These are phyloP conservation scores for Papilio polyxenes DNA, from an alignment of 1,140 invertebrate genomes.

Conservation along the genomic window DNA sequence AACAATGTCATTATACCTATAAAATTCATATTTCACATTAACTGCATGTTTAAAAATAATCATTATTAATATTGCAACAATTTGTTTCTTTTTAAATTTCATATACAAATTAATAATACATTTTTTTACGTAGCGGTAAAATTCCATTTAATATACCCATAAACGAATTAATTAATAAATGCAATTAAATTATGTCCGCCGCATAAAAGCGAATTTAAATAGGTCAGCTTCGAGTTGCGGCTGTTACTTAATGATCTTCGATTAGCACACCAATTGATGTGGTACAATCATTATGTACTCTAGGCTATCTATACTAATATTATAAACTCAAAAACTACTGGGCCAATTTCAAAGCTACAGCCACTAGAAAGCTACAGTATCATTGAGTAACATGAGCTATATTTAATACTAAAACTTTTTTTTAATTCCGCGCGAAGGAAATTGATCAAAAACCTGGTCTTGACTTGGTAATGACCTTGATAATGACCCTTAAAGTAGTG, in stretches of 20 bases:
- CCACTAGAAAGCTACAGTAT: too few relatives aligned
- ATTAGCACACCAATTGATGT: constrained; percentile 28
- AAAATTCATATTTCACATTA: too few relatives aligned
- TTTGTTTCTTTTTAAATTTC: background rate
- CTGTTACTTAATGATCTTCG: constrained; percentile 48
- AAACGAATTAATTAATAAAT: constrained; percentile 27
- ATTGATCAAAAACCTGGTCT: too few relatives aligned
- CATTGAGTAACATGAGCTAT: too few relatives aligned
- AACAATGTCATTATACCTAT: too few relatives aligned
- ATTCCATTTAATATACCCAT: constrained; percentile 25
- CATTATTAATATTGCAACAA: too few relatives aligned
- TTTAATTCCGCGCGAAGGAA: too few relatives aligned
- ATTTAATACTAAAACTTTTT: too few relatives aligned
- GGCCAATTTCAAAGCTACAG: too few relatives aligned
- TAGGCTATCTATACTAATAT: background rate
- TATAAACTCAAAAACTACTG: background rate
- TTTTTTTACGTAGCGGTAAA: background rate
- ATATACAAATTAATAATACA: background rate
- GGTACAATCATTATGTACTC: background rate
- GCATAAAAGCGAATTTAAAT: constrained; percentile 21
- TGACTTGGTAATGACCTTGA: too few relatives aligned
- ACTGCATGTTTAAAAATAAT: too few relatives aligned
- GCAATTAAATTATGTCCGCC: constrained; percentile 25
- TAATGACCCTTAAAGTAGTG: too few relatives aligned
- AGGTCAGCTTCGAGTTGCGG: background rate